Base-by-base conservation (phyloP, 2,113 vertebrate genomes). In the Lampris megalopsis region DNA sequence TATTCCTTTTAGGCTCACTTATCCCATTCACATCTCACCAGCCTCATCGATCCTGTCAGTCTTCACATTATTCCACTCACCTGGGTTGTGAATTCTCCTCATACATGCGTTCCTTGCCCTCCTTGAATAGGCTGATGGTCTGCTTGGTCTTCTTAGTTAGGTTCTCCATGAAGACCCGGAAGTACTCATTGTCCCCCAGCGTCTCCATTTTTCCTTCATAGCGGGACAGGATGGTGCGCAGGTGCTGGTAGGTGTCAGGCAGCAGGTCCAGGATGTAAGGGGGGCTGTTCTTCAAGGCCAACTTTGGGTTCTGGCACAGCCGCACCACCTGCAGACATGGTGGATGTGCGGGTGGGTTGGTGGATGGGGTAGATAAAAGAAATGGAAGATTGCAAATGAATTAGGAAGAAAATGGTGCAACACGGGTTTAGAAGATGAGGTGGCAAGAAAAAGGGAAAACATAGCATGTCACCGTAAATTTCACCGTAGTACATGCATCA, bases 201-300 rank as follows among this genome's bases (percentile, higher is more conserved):
- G 94, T 97, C 82, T 98, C 98, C 97, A 99, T 99, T 94, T 98
- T 99, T 79, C 97, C 97, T 88, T 99, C 98, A 0, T 99, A 99
- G 92, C 97, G 96, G 0, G 97, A 95, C 75, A 99, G 93, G 90
- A 99, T 94, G 86, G 96, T 97, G 36, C 98, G 95, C 9, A 99
- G 96, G 86, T 99, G 97, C 92, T 99, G 98, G 91, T 99, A 99
- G 66, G 98, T 98, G 83, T 99, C 98, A 4, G 98, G 98, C 10
- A 99, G 94, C 85, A 99, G 93, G 86, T 99, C 98, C 68, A 99
- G 93, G 92, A 99, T 99, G 84, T 99, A 99, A 37, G 98, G 98
- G 24, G 98, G 98, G 91, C 98, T 99, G 94, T 99, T 99, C 93
- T 99, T 99, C 82, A 99, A 75, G 0, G 97, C 97, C 93, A 99